phyloP scores from a whole-genome alignment of 2,113 vertebrate genomes.

The Lates calcarifer region DNA sequence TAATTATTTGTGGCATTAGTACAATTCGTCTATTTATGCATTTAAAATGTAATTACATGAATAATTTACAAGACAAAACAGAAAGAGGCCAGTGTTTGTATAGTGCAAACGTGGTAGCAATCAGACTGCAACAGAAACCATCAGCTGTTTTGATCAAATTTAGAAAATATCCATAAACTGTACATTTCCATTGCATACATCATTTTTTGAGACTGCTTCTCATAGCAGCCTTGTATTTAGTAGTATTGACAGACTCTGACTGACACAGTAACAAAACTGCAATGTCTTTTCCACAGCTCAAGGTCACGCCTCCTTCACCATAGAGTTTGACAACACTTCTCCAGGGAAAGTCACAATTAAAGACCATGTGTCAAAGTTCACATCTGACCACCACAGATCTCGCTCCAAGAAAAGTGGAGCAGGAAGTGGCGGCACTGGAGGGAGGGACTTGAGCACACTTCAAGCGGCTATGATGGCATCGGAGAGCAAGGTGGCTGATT shows the following conservation, averaged over 20 bases:
- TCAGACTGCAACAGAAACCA: neutral
- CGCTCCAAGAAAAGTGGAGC: constrained; percentile 88
- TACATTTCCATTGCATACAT: neutral
- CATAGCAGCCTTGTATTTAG: constrained; percentile 15
- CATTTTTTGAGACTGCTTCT: neutral
- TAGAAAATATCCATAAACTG: neutral
- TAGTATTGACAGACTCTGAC: neutral
- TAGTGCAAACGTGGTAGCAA: no score
- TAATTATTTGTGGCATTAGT: neutral
- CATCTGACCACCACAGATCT: constrained; percentile 90
- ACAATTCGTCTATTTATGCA: no score
- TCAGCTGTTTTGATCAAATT: neutral
- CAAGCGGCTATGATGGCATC: constrained; percentile 97
- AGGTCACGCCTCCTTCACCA: constrained; percentile 98
- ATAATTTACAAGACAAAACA: neutral
- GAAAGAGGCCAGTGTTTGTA: no score
- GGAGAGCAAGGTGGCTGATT: constrained; percentile 98
- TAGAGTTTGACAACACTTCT: constrained; percentile 96
- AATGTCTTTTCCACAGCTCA: constrained; percentile 82
- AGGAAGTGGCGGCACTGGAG: constrained; percentile 71
- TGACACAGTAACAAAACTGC: constrained; percentile 24
- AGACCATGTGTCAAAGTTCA: constrained; percentile 95
- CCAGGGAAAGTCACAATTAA: constrained; percentile 99
- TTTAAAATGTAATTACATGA: no score
- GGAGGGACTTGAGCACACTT: constrained; percentile 92